These are phyloP conservation scores for Chlamydotis undulata DNA, from an alignment of 2,113 vertebrate species.

Conservation along the genomic window DNA sequence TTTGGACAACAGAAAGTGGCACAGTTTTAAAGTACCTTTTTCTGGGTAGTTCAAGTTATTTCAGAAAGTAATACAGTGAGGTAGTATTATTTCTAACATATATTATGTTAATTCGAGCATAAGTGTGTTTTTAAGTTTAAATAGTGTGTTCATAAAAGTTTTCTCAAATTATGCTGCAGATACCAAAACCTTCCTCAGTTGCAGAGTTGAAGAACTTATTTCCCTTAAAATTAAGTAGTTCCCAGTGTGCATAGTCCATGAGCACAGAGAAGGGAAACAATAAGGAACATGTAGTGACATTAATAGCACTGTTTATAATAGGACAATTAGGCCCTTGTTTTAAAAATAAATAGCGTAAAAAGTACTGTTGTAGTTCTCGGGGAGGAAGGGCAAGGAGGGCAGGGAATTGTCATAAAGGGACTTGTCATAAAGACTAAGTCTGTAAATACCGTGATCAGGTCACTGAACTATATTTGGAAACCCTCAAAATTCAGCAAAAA, in stretches of 20 bases:
- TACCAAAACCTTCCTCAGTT: neutral
- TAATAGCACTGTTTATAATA: neutral
- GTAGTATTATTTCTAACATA: neutral
- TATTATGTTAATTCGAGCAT: neutral
- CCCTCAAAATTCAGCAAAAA: neutral
- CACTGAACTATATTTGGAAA: neutral
- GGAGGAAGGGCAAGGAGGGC: neutral
- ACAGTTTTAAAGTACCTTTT: neutral
- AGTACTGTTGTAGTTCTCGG: neutral
- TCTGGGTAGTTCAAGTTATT: neutral
- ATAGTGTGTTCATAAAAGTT: neutral
- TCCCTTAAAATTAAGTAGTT: neutral
- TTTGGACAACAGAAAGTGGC: neutral
- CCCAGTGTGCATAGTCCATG: neutral
- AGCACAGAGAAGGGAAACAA: neutral
- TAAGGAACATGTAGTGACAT: neutral
- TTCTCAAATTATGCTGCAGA: neutral
- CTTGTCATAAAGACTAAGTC: neutral
- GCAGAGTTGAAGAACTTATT: neutral
- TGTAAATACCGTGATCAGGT: neutral
- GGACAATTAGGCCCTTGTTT: neutral
- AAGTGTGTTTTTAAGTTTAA: neutral
- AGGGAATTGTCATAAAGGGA: neutral
- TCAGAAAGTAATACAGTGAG: neutral
- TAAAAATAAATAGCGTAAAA: neutral